Evolutionary conservation across 2,888 invertebrate genomes (phyloP).

Genomic region (Dryococelus australis): DNA sequence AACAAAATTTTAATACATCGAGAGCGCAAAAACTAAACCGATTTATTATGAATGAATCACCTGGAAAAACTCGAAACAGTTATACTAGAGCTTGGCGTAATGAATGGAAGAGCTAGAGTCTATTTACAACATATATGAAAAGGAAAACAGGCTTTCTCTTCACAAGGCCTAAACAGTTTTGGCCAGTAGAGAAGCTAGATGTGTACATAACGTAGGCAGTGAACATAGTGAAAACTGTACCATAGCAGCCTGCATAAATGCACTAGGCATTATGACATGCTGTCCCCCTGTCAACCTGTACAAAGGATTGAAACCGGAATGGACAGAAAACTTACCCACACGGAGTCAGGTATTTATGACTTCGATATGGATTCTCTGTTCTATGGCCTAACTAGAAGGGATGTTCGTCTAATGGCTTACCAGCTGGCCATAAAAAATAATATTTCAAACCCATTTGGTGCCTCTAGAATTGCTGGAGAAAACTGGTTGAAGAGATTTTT

Average conservation of each 20-base stretch:
- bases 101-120: slow-evolving; percentile 48
- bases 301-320: slow-evolving; percentile 42
- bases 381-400: no score
- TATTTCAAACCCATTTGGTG: no score
- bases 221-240: slow-evolving; percentile 54
- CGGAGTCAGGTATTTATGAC: neutral
- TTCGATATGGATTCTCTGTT: no score
- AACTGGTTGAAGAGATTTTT: no score
- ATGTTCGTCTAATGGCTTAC: no score
- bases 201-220: slow-evolving; percentile 52
- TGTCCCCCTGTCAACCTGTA: slow-evolving; percentile 53
- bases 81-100: no score
- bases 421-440: no score
- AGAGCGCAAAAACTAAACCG: no score
- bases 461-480: no score
- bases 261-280: slow-evolving; percentile 49
- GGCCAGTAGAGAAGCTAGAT: slow-evolving; percentile 51
- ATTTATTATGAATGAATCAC: no score
- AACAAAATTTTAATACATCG: no score
- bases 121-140: slow-evolving; percentile 53
- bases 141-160: slow-evolving; percentile 51
- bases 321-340: neutral
- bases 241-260: slow-evolving; percentile 53
- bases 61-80: no score
- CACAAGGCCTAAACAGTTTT: slow-evolving; percentile 52